Evolutionary conservation across 1,140 invertebrate genomes (phyloP).

Genomic region (Leptestheria dahalacensis): DNA sequence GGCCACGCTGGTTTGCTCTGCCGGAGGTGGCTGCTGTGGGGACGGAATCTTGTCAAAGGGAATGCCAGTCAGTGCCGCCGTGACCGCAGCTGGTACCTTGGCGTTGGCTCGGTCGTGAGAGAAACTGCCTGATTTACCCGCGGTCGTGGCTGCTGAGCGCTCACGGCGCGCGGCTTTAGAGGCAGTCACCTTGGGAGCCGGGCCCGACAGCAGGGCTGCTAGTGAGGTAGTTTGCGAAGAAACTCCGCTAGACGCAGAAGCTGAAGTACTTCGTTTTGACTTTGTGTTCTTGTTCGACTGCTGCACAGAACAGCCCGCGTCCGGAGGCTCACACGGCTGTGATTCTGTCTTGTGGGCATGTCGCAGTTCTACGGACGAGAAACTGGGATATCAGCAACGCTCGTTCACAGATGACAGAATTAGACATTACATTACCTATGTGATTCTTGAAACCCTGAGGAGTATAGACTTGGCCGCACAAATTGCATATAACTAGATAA

Average conservation of each 20-base stretch:
- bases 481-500: conserved; percentile 35
- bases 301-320: neutral
- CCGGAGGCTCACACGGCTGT: neutral
- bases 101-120: conserved; percentile 4
- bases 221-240: neutral
- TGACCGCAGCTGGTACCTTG: conserved; percentile 7
- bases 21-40: conserved; percentile 12
- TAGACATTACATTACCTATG: conserved; percentile 25
- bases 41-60: conserved; percentile 15
- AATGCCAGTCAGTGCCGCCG: conserved; percentile 5
- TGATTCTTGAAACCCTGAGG: conserved; percentile 35
- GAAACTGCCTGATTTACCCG: neutral
- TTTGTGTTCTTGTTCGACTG: neutral
- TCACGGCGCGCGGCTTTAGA: neutral
- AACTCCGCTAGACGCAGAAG: neutral
- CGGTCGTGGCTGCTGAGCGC: neutral
- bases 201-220: neutral
- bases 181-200: neutral
- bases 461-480: conserved; percentile 34
- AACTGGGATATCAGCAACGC: too few relatives aligned
- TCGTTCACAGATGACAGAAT: too few relatives aligned
- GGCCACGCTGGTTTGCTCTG: neutral
- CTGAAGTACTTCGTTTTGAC: neutral
- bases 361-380: conserved; percentile 3
- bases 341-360: neutral